Conservation (phyloP, 2,797 vertebrate species). For the Notoglanidium macrostoma region DNA sequence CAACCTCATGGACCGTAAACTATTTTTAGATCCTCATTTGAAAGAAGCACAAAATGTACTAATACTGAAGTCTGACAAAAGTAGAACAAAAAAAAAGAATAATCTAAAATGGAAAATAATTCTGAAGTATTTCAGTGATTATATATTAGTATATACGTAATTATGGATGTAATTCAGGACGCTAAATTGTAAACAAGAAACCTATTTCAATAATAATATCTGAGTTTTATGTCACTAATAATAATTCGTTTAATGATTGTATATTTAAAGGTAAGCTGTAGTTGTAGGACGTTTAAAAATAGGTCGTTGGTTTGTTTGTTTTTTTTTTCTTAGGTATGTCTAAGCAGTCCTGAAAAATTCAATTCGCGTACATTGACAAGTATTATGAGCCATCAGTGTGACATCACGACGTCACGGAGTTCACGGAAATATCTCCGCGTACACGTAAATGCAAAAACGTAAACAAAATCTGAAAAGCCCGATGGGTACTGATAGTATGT, state of each 20-base stretch:
- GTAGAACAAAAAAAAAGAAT: too few relatives aligned
- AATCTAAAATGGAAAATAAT: too few relatives aligned
- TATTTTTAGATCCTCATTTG: slow-evolving; percentile 28
- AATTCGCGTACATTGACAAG: not conserved
- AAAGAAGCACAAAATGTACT: slow-evolving; percentile 9
- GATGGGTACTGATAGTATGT: not conserved
- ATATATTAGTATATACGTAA: too few relatives aligned
- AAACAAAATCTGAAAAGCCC: not conserved
- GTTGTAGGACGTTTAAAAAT: not conserved
- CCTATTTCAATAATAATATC: too few relatives aligned
- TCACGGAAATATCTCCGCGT: too few relatives aligned
- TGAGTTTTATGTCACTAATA: not conserved
- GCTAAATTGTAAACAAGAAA: not conserved
- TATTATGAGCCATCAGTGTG: not conserved
- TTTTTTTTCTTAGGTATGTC: not conserved
- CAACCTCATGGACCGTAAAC: slow-evolving; percentile 26
- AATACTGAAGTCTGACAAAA: not conserved
- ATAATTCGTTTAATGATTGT: too few relatives aligned
- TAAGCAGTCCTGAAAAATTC: not conserved
- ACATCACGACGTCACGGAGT: too few relatives aligned
- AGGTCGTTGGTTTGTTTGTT: not conserved
- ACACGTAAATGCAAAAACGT: not conserved
- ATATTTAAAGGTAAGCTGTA: not conserved
- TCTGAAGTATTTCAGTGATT: not conserved
- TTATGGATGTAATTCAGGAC: not conserved